Base-by-base conservation (phyloP, 2,113 vertebrate species). In the Semnopithecus entellus region DNA sequence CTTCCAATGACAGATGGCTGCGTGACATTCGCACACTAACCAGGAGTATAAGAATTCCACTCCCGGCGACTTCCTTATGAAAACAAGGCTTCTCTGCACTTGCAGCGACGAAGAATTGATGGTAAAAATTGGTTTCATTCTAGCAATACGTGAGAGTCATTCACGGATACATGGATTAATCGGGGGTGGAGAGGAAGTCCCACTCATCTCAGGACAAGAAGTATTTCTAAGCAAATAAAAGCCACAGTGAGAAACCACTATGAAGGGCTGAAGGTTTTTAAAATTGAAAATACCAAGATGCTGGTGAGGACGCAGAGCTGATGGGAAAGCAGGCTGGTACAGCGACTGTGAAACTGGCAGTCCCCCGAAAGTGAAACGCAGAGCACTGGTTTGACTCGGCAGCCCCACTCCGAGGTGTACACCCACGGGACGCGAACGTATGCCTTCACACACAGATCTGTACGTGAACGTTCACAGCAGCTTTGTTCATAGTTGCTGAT, bases 401-500 rank as follows among this genome's bases (percentile, higher is more conserved):
- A 38, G 2, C 12, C 32, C 76, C 48, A 7, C 50, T 23, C 38
- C 35, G 0, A 2, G 1, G 25, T 22, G 3, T 22, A 38, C 13
- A 23, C 82, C 18, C 17, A n/a, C 17, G 64, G 48, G 32, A 91
- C 25, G 50, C 9, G 17, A 52, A 35, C 17, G 12, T 2, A 9
- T 50, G 64, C 32, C 3, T 50, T 81, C 64, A 23, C 50, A 59
- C 59, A 57, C 78, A 70, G 38, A 32, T 30, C 13, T 40, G 40
- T 8, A 16, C n/a, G 2, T 32, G 17, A 5, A 8, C 32, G 17
- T 86, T 35, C 45, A 11, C 4, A 59, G 81, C 50, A 35, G 40
- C 81, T 40, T 35, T 43, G 3, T 3, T 35, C 48, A 4, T 59
- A 64, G 61, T 12, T 30, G 27, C 61, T 64, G 61, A 30, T 64